These are phyloP conservation scores for Vulpes ferrilata DNA, from an alignment of 2,113 vertebrate species.

Conservation along the genomic window DNA sequence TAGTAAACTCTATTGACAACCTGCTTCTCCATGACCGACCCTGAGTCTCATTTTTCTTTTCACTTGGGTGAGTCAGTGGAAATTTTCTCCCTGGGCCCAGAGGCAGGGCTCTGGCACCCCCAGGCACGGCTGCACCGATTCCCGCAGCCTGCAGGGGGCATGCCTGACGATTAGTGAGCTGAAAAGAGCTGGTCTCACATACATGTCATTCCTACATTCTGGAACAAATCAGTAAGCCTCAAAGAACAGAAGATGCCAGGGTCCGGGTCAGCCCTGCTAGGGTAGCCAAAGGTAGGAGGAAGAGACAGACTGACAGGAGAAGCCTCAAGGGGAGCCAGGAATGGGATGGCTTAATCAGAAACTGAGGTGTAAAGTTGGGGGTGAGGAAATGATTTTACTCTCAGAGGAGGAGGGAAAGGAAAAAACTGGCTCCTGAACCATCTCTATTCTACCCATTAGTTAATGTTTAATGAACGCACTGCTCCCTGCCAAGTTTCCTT, in stretches of 20 bases:
- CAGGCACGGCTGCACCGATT: background rate
- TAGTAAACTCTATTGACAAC: background rate
- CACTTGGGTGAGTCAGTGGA: background rate
- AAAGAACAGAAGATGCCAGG: background rate
- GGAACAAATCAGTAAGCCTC: background rate
- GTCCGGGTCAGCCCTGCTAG: background rate
- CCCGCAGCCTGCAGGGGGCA: background rate
- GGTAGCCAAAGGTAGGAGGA: background rate
- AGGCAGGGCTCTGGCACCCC: background rate
- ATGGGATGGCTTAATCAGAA: background rate
- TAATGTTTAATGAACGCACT: conserved; percentile 66
- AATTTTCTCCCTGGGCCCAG: background rate
- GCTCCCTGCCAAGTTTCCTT: conserved; percentile 26
- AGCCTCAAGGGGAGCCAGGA: background rate
- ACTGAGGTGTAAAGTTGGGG: background rate
- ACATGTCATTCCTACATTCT: background rate
- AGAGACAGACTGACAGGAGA: background rate
- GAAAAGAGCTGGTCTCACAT: conserved; percentile 17
- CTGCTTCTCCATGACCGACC: background rate
- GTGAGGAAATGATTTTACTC: conserved; percentile 30
- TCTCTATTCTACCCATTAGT: background rate
- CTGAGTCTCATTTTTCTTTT: background rate
- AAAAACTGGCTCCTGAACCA: conserved; percentile 34
- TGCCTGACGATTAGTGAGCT: conserved; percentile 35
- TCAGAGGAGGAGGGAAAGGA: background rate